These are phyloP conservation scores for Cyclophora albipunctata DNA, from an alignment of 2,888 invertebrate genomes.

Conservation along the genomic window DNA sequence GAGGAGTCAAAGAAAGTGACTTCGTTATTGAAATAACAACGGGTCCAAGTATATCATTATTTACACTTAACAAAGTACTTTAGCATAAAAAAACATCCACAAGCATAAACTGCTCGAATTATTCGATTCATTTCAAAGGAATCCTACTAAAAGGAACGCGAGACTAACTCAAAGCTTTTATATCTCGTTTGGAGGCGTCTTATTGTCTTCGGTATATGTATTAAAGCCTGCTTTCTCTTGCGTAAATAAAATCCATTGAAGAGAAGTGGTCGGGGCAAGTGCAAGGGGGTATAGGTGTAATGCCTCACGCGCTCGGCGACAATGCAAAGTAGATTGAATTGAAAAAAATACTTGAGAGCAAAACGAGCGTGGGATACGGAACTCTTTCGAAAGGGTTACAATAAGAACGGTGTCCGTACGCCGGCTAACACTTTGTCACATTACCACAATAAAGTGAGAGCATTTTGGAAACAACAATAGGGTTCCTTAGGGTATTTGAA, in stretches of 20 bases:
- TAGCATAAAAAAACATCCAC: slow-evolving; percentile 53
- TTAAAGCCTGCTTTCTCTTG: slow-evolving; percentile 73
- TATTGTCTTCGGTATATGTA: slow-evolving; percentile 74
- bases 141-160: slow-evolving; percentile 68
- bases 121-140: slow-evolving; percentile 75
- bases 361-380: slow-evolving; percentile 39
- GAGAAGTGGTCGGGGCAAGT: slow-evolving; percentile 63
- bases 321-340: slow-evolving; percentile 76
- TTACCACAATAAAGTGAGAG: background rate
- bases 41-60: slow-evolving; percentile 38
- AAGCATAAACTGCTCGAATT: slow-evolving; percentile 68
- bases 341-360: slow-evolving; percentile 67
- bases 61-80: slow-evolving; percentile 53
- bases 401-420: slow-evolving; percentile 50
- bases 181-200: slow-evolving; percentile 69
- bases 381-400: slow-evolving; percentile 57
- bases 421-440: slow-evolving; percentile 33
- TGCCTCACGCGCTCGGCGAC: slow-evolving; percentile 70
- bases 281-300: slow-evolving; percentile 67
- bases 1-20: slow-evolving; percentile 12
- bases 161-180: slow-evolving; percentile 75
- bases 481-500: no score
- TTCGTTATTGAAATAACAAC: slow-evolving; percentile 24
- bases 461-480: no score
- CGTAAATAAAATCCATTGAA: slow-evolving; percentile 73